Percentiles rank a stretch among this genome's conserved stretches.
These are phyloP conservation scores for Elephas maximus DNA, from an alignment of 2,113 vertebrate species.

Conservation along the genomic window DNA sequence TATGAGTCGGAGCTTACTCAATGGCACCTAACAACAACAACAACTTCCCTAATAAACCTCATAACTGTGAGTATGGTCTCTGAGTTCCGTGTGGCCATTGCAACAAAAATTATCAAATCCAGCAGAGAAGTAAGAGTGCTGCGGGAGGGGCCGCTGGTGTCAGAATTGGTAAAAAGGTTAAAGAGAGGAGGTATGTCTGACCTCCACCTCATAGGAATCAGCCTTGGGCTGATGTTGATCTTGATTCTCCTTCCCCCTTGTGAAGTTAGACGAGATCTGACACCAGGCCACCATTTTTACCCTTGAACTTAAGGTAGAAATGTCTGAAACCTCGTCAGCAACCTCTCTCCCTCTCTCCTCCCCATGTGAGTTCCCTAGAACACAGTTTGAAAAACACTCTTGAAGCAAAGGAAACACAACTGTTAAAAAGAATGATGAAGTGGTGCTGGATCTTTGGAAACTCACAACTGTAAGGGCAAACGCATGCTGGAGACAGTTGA, in stretches of 20 bases:
- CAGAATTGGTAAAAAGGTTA: background rate
- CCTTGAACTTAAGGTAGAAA: background rate
- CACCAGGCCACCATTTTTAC: background rate
- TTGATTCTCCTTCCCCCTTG: background rate
- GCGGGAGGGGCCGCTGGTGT: background rate
- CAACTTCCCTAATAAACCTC: background rate
- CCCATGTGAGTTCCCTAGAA: background rate
- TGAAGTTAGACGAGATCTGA: background rate
- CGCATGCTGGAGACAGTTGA: background rate
- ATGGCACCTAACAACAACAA: no score
- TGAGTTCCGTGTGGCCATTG: background rate
- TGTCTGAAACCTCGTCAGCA: background rate
- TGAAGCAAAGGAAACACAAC: background rate
- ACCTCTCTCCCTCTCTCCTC: background rate
- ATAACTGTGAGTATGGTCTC: background rate
- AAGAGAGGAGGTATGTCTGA: background rate
- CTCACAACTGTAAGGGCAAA: background rate
- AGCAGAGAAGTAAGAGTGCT: background rate
- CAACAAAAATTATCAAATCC: background rate
- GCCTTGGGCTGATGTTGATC: background rate
- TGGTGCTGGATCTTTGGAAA: background rate
- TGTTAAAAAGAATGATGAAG: background rate
- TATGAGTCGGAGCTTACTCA: no score
- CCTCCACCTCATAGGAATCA: background rate
- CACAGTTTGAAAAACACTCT: background rate